A percentile compares a stretch with the other conserved stretches of the same genome.
Conservation (phyloP, 2,797 vertebrate genomes). For the Enteromius afrohamiltoni region DNA sequence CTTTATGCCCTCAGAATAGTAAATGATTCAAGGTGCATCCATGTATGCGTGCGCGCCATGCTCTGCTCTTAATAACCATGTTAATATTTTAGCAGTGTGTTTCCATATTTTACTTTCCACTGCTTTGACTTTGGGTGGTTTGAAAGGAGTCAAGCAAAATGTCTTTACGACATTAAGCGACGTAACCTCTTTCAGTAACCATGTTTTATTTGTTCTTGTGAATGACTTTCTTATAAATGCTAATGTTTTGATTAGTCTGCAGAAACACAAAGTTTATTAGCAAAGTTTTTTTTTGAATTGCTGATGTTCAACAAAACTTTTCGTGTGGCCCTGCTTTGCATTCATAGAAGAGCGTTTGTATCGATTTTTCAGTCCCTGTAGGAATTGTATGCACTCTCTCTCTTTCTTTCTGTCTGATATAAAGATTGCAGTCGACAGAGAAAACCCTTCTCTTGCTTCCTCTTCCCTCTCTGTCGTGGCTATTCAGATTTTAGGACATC, state of each 20-base stretch:
- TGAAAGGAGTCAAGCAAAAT: neutral
- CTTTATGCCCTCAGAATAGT: neutral
- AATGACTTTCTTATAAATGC: slow-evolving; percentile 15
- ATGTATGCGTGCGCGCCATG: slow-evolving; percentile 56
- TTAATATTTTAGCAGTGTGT: slow-evolving; percentile 65
- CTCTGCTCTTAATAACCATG: slow-evolving; percentile 66
- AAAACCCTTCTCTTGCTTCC: neutral
- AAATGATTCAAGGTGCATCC: slow-evolving; percentile 50
- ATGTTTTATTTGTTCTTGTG: slow-evolving; percentile 5
- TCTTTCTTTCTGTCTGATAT: slow-evolving; percentile 27
- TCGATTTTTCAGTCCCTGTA: slow-evolving; percentile 57
- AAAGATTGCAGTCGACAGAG: slow-evolving; percentile 23
- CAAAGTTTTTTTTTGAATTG: slow-evolving; percentile 51
- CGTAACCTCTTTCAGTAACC: neutral
- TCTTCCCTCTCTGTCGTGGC: neutral
- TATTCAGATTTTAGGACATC: slow-evolving; percentile 10
- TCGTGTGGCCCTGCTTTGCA: slow-evolving; percentile 61
- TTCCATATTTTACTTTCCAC: slow-evolving; percentile 56
- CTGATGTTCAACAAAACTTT: slow-evolving; percentile 51
- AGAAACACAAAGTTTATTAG: slow-evolving; percentile 18
- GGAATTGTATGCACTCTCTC: slow-evolving; percentile 32
- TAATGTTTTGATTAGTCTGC: slow-evolving; percentile 31
- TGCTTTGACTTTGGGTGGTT: slow-evolving; percentile 51
- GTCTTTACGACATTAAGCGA: neutral
- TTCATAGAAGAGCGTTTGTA: slow-evolving; percentile 63